Base-by-base conservation (phyloP, 2,888 invertebrate species). In the Tromatobia lineatoria region DNA sequence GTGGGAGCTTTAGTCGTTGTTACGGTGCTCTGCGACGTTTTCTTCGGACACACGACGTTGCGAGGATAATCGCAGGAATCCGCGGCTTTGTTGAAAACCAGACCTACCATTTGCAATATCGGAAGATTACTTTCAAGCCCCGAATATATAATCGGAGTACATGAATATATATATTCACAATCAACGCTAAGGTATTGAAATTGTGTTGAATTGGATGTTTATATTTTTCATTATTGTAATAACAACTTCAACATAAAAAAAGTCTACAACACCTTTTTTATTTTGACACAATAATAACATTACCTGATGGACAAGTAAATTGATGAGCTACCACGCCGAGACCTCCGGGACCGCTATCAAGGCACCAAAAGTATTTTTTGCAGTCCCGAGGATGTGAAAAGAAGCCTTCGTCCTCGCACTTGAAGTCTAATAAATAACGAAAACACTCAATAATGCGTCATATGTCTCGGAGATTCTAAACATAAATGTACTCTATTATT, bases 351-450 rank as follows among this genome's bases (percentile, higher is more conserved):
- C 98, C 98, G 89, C 97, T 97, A 92, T 98, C 98, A 86, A 98
- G 94, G 92, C 98, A 98, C 98, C 98, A 98, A 94, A 97, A 98
- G 92, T 98, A 98, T 92, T 98, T 98, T 93, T 98, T 98, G 94
- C 98, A 98, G 93, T 98, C 98, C 54, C 97, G 95, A 0, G 98
- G 98, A 94, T 98, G 98, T 18, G 96, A 96, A 94, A 96, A 98
- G 95, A 98, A 98, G 2, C 98, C 98, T 94, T 98, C 98, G 87
- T 98, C 98, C 89, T 96, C 97, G 92, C 98, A 98, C 92, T 97
- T 97, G 94, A 98, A 98, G 91, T 97, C 98, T 97, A 54, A 50
- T 1, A 47, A 47, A 23, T 18, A 47, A 18, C 75, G n/a, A 18
- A 57, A 7, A n/a, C 67, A 70, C 45, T 42, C 2, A 45, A 13